Conservation (phyloP, 2,113 vertebrate species). For the Rafetus swinhoei region DNA sequence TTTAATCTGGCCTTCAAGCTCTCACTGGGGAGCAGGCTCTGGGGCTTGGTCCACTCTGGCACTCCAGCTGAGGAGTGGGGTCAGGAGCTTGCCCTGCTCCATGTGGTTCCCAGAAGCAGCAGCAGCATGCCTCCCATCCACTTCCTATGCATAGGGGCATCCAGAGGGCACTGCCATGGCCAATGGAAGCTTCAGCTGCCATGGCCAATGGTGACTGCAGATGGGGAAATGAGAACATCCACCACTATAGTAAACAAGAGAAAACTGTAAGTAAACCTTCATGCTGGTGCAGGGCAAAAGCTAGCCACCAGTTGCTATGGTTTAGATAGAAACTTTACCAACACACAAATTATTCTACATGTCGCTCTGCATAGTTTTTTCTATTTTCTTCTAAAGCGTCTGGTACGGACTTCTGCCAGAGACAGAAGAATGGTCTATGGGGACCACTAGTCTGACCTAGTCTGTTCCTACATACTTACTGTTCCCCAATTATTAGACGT, state of each 20-base stretch:
- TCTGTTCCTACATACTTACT: background rate
- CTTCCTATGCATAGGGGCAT: too few relatives aligned
- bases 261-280: background rate
- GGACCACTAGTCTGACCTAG: background rate
- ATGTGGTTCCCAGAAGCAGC: too few relatives aligned
- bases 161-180: too few relatives aligned
- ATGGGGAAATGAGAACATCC: too few relatives aligned
- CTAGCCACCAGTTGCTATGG: background rate
- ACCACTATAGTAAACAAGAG: background rate
- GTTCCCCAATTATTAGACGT: background rate
- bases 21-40: too few relatives aligned
- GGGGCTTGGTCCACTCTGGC: too few relatives aligned
- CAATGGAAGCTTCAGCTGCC: too few relatives aligned
- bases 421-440: background rate
- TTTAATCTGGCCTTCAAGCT: too few relatives aligned
- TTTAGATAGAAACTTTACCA: background rate
- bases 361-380: background rate
- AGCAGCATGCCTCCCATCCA: too few relatives aligned
- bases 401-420: background rate
- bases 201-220: too few relatives aligned
- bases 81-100: too few relatives aligned
- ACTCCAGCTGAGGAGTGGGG: too few relatives aligned
- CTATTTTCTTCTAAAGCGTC: background rate
- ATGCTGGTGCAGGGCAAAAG: background rate
- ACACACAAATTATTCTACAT: background rate